Percentiles rank a stretch among this genome's conserved stretches.
These are phyloP conservation scores for Pristionchus entomophagus DNA, from an alignment of 2,888 invertebrate genomes.

Conservation along the genomic window DNA sequence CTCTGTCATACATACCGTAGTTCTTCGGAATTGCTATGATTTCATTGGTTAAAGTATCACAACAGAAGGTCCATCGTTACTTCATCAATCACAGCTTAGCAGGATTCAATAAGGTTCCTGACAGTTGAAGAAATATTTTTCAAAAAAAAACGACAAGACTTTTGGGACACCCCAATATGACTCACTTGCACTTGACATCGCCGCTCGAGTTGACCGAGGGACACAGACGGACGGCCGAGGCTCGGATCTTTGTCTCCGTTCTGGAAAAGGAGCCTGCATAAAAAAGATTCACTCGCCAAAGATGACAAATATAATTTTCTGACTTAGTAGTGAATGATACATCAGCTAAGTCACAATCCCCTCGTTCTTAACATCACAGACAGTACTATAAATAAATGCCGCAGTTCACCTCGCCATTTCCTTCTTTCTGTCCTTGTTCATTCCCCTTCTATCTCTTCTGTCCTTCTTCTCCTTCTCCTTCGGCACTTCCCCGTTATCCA, in stretches of 20 bases:
- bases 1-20: no score
- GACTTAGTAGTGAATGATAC: background rate
- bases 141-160: no score
- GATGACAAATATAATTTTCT: background rate
- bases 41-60: no score
- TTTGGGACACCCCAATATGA: no score
- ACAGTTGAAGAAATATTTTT: no score
- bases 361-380: background rate
- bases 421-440: constrained; percentile 49
- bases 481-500: background rate
- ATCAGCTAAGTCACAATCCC: background rate
- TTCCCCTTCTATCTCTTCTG: constrained; percentile 56
- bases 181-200: constrained; percentile 61
- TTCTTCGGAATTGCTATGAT: no score
- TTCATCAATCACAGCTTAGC: no score
- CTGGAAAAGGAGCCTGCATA: no score
- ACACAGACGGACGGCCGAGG: constrained; percentile 57
- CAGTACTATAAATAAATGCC: background rate
- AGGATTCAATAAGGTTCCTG: no score
- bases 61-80: no score
- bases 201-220: constrained; percentile 57
- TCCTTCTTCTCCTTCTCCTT: constrained; percentile 52
- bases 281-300: no score
- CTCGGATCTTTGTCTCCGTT: constrained; percentile 59
- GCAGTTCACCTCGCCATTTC: constrained; percentile 39